phyloP scores from a whole-genome alignment of 2,888 invertebrate species.

The Erannis defoliaria region DNA sequence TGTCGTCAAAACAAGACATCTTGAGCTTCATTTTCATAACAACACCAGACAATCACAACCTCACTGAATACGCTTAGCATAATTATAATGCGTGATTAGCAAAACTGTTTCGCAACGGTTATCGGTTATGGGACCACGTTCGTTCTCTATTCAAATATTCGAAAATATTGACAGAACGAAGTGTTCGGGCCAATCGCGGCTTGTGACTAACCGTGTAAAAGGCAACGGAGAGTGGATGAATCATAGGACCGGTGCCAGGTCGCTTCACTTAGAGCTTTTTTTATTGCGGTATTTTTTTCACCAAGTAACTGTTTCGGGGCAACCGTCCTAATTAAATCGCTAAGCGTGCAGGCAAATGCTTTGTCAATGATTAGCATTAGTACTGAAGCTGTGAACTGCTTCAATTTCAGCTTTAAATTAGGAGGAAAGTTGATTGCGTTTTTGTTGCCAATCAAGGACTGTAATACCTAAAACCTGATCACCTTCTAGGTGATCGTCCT shows the following conservation, averaged over 20 bases:
- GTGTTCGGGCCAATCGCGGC: slow-evolving; percentile 58
- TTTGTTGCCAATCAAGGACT: neutral
- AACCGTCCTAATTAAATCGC: slow-evolving; percentile 61
- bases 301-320: slow-evolving; percentile 68
- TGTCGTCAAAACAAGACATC: slow-evolving; percentile 54
- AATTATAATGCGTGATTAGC: slow-evolving; percentile 10
- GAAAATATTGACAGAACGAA: slow-evolving; percentile 71
- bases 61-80: slow-evolving; percentile 25
- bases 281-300: slow-evolving; percentile 77
- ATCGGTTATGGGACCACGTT: slow-evolving; percentile 46
- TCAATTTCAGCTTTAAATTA: neutral
- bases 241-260: slow-evolving; percentile 71
- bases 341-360: slow-evolving; percentile 24
- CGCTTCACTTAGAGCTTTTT: slow-evolving; percentile 73
- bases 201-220: slow-evolving; percentile 64
- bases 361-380: slow-evolving; percentile 18
- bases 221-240: slow-evolving; percentile 60
- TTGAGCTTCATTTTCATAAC: slow-evolving; percentile 65
- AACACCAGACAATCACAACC: slow-evolving; percentile 26
- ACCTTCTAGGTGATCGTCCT: neutral
- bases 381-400: slow-evolving; percentile 3
- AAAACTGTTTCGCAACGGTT: slow-evolving; percentile 23
- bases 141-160: slow-evolving; percentile 68
- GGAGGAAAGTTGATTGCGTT: neutral
- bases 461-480: slow-evolving; percentile 2